phyloP scores from a whole-genome alignment of 2,113 vertebrate species.

The Sisor rabdophorus region DNA sequence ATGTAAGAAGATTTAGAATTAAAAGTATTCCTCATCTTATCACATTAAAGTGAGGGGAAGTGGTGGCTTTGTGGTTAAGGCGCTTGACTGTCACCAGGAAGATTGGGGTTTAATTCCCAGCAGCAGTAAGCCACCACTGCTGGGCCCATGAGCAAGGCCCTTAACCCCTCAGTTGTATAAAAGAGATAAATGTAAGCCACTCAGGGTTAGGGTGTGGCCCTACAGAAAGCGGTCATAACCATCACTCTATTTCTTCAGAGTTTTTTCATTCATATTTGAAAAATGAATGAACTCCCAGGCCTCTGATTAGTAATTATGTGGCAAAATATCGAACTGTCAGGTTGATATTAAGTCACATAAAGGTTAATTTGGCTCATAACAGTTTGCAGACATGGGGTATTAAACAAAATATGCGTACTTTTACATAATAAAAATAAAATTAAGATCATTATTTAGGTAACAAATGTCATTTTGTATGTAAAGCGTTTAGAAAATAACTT shows the following conservation, averaged over 20 bases:
- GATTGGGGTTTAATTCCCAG: too few relatives aligned
- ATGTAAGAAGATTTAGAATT: background rate
- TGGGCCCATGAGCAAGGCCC: too few relatives aligned
- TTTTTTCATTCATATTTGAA: slow-evolving; percentile 1
- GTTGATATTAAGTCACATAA: background rate
- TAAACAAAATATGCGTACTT: background rate
- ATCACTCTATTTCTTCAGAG: background rate
- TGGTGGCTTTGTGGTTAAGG: too few relatives aligned
- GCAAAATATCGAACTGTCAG: slow-evolving; percentile 19
- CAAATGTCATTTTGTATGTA: background rate
- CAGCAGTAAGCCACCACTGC: too few relatives aligned
- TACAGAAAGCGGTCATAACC: background rate
- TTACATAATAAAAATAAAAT: background rate
- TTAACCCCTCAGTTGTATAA: too few relatives aligned
- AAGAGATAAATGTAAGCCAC: too few relatives aligned
- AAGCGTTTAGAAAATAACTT: background rate
- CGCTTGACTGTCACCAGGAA: too few relatives aligned
- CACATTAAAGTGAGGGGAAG: too few relatives aligned
- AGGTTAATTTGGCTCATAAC: background rate
- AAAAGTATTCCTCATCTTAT: background rate
- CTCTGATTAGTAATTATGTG: slow-evolving; percentile 23
- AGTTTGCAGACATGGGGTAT: background rate
- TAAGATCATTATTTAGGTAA: background rate
- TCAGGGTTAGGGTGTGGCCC: too few relatives aligned
- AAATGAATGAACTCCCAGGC: background rate